Conservation (phyloP, 1,140 invertebrate species). For the Rhopalosiphum padi region DNA sequence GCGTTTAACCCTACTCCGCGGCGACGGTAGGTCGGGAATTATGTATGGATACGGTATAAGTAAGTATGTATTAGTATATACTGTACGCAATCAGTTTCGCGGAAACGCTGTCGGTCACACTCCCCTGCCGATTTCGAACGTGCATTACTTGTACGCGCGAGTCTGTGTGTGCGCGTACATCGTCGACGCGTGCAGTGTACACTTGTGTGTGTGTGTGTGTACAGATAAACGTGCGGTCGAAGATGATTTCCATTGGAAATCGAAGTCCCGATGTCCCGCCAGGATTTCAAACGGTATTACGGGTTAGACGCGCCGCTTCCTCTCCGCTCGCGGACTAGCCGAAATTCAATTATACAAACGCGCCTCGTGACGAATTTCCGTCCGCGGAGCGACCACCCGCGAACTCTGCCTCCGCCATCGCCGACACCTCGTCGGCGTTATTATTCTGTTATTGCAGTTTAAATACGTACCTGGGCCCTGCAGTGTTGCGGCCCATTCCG, state of each 20-base stretch:
- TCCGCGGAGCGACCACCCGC: neutral
- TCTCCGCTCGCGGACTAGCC: neutral
- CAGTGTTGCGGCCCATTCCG: too few relatives aligned
- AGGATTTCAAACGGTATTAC: neutral
- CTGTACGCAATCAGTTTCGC: neutral
- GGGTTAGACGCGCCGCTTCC: neutral
- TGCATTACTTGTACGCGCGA: neutral
- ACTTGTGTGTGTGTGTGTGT: neutral
- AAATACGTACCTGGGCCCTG: too few relatives aligned
- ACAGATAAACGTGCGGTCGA: neutral
- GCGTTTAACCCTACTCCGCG: neutral
- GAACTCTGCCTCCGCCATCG: neutral
- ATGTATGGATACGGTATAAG: neutral
- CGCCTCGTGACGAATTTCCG: neutral
- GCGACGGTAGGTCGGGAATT: neutral
- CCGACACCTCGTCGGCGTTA: too few relatives aligned
- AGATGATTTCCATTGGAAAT: conserved; percentile 32
- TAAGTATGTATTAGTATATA: neutral
- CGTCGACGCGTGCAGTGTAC: neutral
- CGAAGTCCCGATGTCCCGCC: neutral
- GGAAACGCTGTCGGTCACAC: neutral
- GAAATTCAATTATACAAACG: conserved; percentile 30
- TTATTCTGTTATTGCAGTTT: too few relatives aligned
- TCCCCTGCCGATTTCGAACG: neutral
- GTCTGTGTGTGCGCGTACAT: neutral